A percentile compares a stretch with the other conserved stretches of the same genome.
Evolutionary conservation across 2,888 invertebrate genomes (phyloP).

Genomic region (Salpingus planirostris): DNA sequence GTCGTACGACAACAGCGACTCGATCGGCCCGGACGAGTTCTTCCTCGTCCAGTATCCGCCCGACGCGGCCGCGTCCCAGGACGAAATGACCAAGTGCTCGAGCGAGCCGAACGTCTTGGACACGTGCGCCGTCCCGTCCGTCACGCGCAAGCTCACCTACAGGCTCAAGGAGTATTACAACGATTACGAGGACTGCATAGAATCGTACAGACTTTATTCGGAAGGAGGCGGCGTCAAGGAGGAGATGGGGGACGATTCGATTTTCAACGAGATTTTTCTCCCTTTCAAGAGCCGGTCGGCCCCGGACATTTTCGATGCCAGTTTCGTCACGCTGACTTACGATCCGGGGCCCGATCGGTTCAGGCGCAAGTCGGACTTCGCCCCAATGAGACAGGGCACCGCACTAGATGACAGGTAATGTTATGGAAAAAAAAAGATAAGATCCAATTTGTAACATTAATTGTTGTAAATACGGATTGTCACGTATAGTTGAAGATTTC

Average conservation of each 20-base stretch:
- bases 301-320: conserved; percentile 44
- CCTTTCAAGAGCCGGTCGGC: conserved; percentile 48
- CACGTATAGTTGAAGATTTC: too few species aligned
- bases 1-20: conserved; percentile 27
- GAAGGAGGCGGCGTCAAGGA: conserved; percentile 18
- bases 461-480: too few species aligned
- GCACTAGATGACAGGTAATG: too few species aligned
- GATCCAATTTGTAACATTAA: too few species aligned
- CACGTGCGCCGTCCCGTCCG: conserved; percentile 15
- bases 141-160: conserved; percentile 21
- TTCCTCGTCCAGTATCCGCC: conserved; percentile 37
- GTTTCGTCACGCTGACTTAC: conserved; percentile 37
- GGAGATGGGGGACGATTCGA: conserved; percentile 37
- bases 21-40: conserved; percentile 34
- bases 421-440: too few species aligned
- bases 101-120: conserved; percentile 36
- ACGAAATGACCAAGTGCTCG: conserved; percentile 28
- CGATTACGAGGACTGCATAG: conserved; percentile 53
- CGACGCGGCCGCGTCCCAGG: too few species aligned
- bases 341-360: conserved; percentile 45
- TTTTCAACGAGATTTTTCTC: conserved; percentile 32
- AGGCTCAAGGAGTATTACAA: conserved; percentile 52
- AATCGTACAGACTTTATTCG: conserved; percentile 40
- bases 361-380: conserved; percentile 48
- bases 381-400: too few species aligned